These are phyloP conservation scores for Drosophila bifasciata DNA, from an alignment of 1,140 invertebrate genomes.

Conservation along the genomic window DNA sequence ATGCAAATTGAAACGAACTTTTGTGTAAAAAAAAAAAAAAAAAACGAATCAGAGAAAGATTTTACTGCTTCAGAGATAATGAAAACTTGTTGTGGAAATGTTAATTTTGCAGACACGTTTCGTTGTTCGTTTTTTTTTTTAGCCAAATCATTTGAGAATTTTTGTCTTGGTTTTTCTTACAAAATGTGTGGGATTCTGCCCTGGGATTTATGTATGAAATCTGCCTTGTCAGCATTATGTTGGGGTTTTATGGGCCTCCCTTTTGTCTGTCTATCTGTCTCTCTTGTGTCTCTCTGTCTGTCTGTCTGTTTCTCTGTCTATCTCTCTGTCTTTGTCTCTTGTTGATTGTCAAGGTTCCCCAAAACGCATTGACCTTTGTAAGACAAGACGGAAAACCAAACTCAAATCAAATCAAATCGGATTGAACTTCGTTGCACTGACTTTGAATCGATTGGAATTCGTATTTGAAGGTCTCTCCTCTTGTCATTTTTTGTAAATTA, in stretches of 20 bases:
- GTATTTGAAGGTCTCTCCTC: constrained; percentile 34
- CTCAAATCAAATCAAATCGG: constrained; percentile 30
- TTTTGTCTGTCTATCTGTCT: constrained; percentile 11
- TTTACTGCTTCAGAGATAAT: constrained; percentile 3
- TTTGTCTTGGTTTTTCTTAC: constrained; percentile 16
- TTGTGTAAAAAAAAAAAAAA: too few species aligned
- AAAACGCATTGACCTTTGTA: constrained; percentile 68
- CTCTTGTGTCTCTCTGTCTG: constrained; percentile 9
- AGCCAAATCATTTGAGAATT: constrained; percentile 48
- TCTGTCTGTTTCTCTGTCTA: too few species aligned
- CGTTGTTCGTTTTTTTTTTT: neutral
- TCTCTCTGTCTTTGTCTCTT: constrained; percentile 24
- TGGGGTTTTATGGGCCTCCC: constrained; percentile 44
- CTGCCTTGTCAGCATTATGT: constrained; percentile 56
- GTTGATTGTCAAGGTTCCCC: constrained; percentile 61
- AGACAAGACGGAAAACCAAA: constrained; percentile 31
- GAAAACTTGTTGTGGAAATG: constrained; percentile 42
- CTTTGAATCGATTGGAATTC: constrained; percentile 30
- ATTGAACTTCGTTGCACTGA: constrained; percentile 34
- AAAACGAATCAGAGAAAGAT: constrained; percentile 30
- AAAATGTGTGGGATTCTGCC: too few species aligned
- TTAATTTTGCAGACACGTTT: constrained; percentile 48
- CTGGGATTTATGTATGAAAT: constrained; percentile 35
- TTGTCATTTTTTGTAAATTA: constrained; percentile 15
- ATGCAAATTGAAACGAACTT: constrained; percentile 35